Base-by-base conservation (phyloP, 1,140 invertebrate species). In the Drosophila orosa region DNA sequence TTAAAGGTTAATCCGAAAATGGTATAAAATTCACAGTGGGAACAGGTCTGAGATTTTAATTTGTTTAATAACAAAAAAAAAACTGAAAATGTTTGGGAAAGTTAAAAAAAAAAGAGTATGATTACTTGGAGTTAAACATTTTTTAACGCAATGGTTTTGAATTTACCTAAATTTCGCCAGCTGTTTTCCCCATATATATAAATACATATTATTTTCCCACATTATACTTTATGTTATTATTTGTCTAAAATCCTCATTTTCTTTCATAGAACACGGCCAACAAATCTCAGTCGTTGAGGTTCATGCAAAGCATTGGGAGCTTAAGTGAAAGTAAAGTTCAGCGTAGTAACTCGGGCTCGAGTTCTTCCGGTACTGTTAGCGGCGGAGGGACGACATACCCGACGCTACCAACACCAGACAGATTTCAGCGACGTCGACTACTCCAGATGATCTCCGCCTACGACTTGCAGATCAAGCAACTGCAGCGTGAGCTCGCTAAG, bases 401-500 rank as follows among this genome's bases (percentile, higher is more conserved):
- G 15, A 10, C 33, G 17, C 10, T 33, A 4, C 9, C 50, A n/a
- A 27, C 52, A 8, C 44, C 63, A 3, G 87, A 91, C 17, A 60
- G 78, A 10, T 39, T 74, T 22, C 78, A 89, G 10, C 73, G 83
- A 37, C 66, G 81, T 2, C 81, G 84, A 17, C 69, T 90, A 13
- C 40, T 91, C 17, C 84, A 91, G 67, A 81, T 91, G 69, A 80
- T 92, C 52, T 80, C 78, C 17, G 74, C 74, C 55, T 90, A 90
- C 52, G 90, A 92, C 57, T 77, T 91, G 57, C 87, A 92, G 54
- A 91, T 87, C 45, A 90, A 91, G 50, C 63, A 77, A 33, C 60
- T 92, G 48, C 80, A 92, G 52, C 74, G 76, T 15, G 91, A 92
- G 44, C 50, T 92, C 59, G 76, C 78, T 58, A 91, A 81, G 54